Evolutionary conservation across 23 tunicate species (phyloP), one percentile per base, ranked within the genome.

Genomic region (Halocynthia aurantium): DNA sequence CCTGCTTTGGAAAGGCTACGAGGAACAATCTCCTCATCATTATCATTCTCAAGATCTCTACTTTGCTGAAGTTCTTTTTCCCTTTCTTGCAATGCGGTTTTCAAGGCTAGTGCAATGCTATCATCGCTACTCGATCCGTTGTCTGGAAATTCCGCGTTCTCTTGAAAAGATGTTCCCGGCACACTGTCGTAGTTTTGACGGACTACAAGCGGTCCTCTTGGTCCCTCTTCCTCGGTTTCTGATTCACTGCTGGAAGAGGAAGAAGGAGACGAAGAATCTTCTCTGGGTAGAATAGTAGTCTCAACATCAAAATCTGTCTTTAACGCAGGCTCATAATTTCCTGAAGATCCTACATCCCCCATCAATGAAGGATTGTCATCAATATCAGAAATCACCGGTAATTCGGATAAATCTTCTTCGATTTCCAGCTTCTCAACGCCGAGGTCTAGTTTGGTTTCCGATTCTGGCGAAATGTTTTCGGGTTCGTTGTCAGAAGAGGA

Each of bases 31-130:
- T 31, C 44, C 44, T 31, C 4, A 31, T 31, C 44, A 31, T 0
- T 31, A 31, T 31, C 44, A 31, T 31, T 31, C 44, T 31, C 44
- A 31, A 31, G 44, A 31, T 31, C 44, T 31, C 44, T 31, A 31
- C 44, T 31, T 31, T 31, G 44, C 44, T 31, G 44, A 31, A 68
- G 84, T 76, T 84, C 60, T 57, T 74, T 76, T 50, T 86, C 92
- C 55, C 95, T 71, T 73, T 89, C 88, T 53, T 89, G 81, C 55
- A 89, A 61, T 15, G 96, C 96, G 53, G 62, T 51, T 68, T 84
- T 89, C 67, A 89, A 69, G 22, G 84, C 73, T 55, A 72, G 52
- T 40, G 96, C 86, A 12, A 82, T 53, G 17, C 62, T 51, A 22
- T 54, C 50, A 54, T 57, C 85, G 22, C 13, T 62, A 9, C 17